These are phyloP conservation scores for Platycheirus albimanus DNA, from an alignment of 2,888 invertebrate species.

Conservation along the genomic window DNA sequence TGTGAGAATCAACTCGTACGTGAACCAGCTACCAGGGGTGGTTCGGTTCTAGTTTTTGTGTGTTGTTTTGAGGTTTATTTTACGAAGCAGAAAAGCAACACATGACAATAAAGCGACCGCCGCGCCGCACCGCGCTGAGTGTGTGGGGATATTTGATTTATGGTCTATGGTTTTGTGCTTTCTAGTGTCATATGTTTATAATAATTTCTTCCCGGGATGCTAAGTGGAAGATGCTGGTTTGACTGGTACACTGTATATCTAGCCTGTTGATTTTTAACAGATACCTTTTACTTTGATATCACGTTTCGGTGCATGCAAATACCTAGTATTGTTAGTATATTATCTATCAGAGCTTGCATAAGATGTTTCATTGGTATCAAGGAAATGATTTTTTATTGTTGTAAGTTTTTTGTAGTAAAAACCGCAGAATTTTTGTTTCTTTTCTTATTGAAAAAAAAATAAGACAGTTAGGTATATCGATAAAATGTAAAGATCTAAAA, in stretches of 20 bases:
- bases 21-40: conserved; percentile 40
- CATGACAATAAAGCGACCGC: no score
- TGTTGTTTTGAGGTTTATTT: conserved; percentile 65
- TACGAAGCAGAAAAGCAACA: conserved; percentile 55
- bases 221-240: not conserved
- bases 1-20: conserved; percentile 43
- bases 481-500: no score
- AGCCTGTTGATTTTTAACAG: not conserved
- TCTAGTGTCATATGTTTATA: conserved; percentile 21
- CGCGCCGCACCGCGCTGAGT: conserved; percentile 32
- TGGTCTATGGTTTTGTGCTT: conserved; percentile 32
- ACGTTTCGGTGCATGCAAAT: no score
- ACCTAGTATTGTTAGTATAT: no score
- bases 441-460: no score
- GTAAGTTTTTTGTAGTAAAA: no score
- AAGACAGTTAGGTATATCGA: no score
- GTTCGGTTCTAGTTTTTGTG: conserved; percentile 17
- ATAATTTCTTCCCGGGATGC: not conserved
- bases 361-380: no score
- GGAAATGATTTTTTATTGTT: no score
- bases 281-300: no score
- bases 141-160: conserved; percentile 65
- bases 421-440: no score
- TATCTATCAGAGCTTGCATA: no score
- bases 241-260: not conserved